phyloP scores from a whole-genome alignment of 2,113 vertebrate genomes.

The Apodemus speciosus region DNA sequence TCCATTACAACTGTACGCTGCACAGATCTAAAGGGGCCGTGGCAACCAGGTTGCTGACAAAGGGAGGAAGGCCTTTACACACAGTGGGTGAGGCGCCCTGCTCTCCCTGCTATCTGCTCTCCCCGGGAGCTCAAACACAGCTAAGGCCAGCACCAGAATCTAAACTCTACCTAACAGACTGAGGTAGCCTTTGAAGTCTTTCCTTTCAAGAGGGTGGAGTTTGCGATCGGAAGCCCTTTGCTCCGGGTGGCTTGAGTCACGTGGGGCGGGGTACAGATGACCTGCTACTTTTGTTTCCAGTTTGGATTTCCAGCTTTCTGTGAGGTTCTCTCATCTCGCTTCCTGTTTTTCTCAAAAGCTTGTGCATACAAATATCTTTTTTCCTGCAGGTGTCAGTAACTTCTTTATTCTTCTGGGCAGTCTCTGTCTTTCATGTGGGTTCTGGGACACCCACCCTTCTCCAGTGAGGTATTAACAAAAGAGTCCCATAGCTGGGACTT shows the following conservation, averaged over 20 bases:
- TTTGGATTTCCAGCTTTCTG: constrained; percentile 73
- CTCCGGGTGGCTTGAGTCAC: neutral
- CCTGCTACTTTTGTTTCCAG: constrained; percentile 75
- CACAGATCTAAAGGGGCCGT: neutral
- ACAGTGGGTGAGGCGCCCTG: neutral
- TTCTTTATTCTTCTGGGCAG: constrained; percentile 65
- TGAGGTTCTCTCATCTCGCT: constrained; percentile 73
- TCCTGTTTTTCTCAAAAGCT: constrained; percentile 79
- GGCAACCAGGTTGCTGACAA: neutral
- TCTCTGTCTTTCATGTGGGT: constrained; percentile 69
- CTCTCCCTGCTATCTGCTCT: neutral
- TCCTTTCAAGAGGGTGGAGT: constrained; percentile 31
- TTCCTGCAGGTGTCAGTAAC: constrained; percentile 78
- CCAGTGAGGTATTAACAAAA: constrained; percentile 26
- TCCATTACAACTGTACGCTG: neutral
- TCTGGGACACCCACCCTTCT: neutral
- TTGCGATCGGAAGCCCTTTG: constrained; percentile 56
- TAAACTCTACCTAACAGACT: neutral
- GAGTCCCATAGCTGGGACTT: neutral
- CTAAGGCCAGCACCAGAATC: constrained; percentile 3
- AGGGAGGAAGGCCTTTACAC: neutral
- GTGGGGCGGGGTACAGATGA: constrained; percentile 27
- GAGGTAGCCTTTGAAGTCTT: constrained; percentile 67
- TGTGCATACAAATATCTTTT: constrained; percentile 64
- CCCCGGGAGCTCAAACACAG: neutral